Base-by-base conservation (phyloP, 2,113 vertebrate species). In the Tapirus terrestris region DNA sequence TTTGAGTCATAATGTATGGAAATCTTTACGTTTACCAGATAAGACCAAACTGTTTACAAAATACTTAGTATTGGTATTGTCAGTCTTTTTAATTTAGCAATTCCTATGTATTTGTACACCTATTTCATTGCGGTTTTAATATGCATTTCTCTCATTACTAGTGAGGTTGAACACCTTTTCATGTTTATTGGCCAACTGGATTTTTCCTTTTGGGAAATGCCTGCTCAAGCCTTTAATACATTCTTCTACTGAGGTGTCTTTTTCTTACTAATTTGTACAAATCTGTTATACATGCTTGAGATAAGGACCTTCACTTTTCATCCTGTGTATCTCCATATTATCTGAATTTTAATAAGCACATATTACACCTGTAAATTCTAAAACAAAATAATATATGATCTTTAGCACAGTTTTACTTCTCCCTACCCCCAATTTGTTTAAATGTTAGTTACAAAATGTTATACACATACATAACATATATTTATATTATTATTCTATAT, bases 291-390 rank as follows among this genome's bases (percentile, higher is more conserved):
- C 53, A 96, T 56, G 18, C 67, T 93, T 96, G 33, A 51, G 73
- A 58, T 89, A 94, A 48, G 2, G 12, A 68, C 23, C 31, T 76
- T 92, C 20, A 73, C 58, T 96, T 95, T 92, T 86, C 67, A 89
- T 20, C 65, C 39, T 58, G n/a, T 31, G 11, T 73, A 95, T 48
- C 91, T 79, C 61, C 23, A 20, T 61, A 82, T 77, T 39, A 93
- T 84, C 94, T 84, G 79, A 82, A 90, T 83, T 92, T 96, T 77
- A 94, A 77, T 72, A 56, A 97, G 8, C 33, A 87, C 10, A 36
- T 73, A 82, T 79, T 84, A 84, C 0, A 95, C 51, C 31, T 89
- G 23, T 53, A 97, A 45, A 91, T 58, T 92, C 72, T 81, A 80
- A 85, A 92, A 90, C 29, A 87, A 88, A 93, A 88, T 88, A 31